Conservation (phyloP, 1,140 invertebrate genomes). For the Camponotus pennsylvanicus region DNA sequence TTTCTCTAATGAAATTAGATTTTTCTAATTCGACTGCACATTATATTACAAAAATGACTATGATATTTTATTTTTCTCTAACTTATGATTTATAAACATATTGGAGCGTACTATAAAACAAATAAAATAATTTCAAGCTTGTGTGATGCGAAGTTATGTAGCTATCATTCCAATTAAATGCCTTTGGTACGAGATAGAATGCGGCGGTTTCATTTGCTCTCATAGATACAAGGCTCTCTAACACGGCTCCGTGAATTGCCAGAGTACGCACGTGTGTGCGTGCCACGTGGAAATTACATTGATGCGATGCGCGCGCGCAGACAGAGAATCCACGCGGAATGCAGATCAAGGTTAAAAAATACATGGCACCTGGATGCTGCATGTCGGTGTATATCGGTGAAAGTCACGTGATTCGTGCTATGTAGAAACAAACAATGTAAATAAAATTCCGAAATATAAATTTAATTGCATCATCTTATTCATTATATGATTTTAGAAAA, state of each 20-base stretch:
- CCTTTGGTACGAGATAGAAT: constrained; percentile 1
- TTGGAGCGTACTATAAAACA: background rate
- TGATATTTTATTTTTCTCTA: background rate
- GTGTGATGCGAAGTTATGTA: background rate
- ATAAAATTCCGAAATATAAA: background rate
- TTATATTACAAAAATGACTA: background rate
- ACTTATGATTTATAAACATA: background rate
- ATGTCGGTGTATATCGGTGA: background rate
- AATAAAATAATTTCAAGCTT: constrained; percentile 5
- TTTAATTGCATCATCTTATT: background rate
- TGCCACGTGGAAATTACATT: constrained; percentile 29
- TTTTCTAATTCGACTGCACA: background rate
- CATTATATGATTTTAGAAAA: background rate
- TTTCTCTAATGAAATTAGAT: background rate
- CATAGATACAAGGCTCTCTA: background rate
- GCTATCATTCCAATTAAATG: constrained; percentile 23
- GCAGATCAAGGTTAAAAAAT: constrained; percentile 51
- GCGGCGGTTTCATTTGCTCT: constrained; percentile 23
- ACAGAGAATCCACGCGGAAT: background rate
- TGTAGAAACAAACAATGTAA: constrained; percentile 17
- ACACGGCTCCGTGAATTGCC: background rate
- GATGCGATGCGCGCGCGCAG: background rate
- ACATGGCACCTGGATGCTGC: background rate
- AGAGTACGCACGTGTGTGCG: background rate
- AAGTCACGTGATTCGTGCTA: background rate